Evolutionary conservation across 2,113 vertebrate genomes (phyloP).

Genomic region (Excalfactoria chinensis): DNA sequence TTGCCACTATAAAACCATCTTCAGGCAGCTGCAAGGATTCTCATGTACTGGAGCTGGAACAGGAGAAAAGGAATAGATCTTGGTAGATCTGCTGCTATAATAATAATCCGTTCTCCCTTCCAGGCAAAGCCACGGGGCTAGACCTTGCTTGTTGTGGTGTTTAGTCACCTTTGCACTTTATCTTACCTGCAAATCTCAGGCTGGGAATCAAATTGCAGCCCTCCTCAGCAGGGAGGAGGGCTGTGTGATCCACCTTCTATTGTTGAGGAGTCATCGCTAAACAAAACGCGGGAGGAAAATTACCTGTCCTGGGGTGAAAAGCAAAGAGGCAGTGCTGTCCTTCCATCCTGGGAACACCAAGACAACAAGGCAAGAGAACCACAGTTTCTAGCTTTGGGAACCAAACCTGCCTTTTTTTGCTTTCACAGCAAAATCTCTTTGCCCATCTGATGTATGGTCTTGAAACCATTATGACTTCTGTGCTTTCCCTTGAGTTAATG

Average conservation of each 20-base stretch:
- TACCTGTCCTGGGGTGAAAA: conserved; percentile 60
- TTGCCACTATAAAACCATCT: conserved; percentile 30
- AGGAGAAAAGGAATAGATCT: conserved; percentile 56
- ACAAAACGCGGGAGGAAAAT: conserved; percentile 52
- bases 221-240: conserved; percentile 54
- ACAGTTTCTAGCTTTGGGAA: background rate
- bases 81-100: conserved; percentile 41
- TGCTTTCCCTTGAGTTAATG: conserved; percentile 65
- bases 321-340: background rate
- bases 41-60: conserved; percentile 48
- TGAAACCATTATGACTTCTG: conserved; percentile 29
- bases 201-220: conserved; percentile 67
- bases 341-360: background rate
- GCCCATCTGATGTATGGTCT: background rate
- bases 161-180: conserved; percentile 74
- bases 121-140: conserved; percentile 58
- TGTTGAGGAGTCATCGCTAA: conserved; percentile 62
- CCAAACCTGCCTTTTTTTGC: background rate
- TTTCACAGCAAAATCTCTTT: conserved; percentile 9
- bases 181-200: conserved; percentile 66
- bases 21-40: conserved; percentile 56
- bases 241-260: conserved; percentile 66
- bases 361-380: background rate
- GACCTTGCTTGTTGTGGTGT: conserved; percentile 67
- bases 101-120: conserved; percentile 58